Evolutionary conservation across 2,888 invertebrate species (phyloP), one percentile per base, ranked within the genome.

Genomic region (Lordiphosa andalusiaca): DNA sequence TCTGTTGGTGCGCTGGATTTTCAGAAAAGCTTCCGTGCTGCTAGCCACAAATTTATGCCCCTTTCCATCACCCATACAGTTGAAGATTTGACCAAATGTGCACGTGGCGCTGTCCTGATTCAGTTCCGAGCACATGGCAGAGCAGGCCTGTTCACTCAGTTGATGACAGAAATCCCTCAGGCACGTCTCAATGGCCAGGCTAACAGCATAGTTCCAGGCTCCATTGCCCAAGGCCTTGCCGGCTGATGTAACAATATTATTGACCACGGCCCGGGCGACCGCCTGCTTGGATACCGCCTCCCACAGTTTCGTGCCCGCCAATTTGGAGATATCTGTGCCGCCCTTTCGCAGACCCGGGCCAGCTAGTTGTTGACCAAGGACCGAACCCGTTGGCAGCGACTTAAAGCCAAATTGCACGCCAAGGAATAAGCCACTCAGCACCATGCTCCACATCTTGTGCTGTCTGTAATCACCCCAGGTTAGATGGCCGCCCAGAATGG

Each of bases 391-490:
- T 2, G 33, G 3, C 6, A 9, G 0, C 3, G 16, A 4, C 9
- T 16, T 16, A 16, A 5, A 33, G 1, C 2, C 6, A 2, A 6
- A 16, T 16, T 33, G 13, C 3, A 44, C 2, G 5, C 30, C 30
- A 16, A 16, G 9, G 33, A 4, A 16, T 6, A 44, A 6, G 30
- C 5, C 33, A 3, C 33, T 5, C 2, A 33, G 13, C 10, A 3
- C 13, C 6, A 4, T 1, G 16, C 16, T 33, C 2, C n/a, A 33
- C 10, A 16, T 33, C 10, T 44, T 44, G 16, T 44, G 44, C 4
- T 16, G 13, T 33, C 2, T 16, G 30, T 44, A 44, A 6, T 44
- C 44, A 33, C 33, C 16, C 44, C 44, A 44, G 13, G 30, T 33
- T 6, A 44, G 30, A 44, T 33, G 13, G 2, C 44, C 33, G 0